Evolutionary conservation across 1,140 invertebrate genomes (phyloP).

Genomic region (Drepana arcuata): DNA sequence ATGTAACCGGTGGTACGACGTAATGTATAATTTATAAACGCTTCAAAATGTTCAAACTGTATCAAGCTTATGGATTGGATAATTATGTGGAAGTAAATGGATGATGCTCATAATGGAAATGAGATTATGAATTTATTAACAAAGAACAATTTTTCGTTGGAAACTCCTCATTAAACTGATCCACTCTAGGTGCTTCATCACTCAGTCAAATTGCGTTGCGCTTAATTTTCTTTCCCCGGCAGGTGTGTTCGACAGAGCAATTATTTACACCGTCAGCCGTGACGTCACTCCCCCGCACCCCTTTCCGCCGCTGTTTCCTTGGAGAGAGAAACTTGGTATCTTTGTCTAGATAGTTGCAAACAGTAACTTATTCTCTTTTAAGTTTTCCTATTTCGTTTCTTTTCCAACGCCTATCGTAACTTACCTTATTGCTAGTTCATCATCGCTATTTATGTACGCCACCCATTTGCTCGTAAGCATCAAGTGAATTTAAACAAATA

Average conservation of each 20-base stretch:
- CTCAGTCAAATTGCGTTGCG: slow-evolving; percentile 71
- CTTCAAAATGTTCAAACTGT: slow-evolving; percentile 1
- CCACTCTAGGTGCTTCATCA: slow-evolving; percentile 66
- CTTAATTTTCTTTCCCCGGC: slow-evolving; percentile 70
- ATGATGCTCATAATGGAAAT: slow-evolving; percentile 58
- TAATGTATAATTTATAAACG: slow-evolving; percentile 6
- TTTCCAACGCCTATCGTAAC: slow-evolving; percentile 20
- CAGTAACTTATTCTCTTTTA: slow-evolving; percentile 29
- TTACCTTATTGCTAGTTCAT: slow-evolving; percentile 20
- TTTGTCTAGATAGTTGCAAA: slow-evolving; percentile 48
- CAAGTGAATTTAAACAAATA: too few relatives aligned
- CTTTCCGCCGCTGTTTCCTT: slow-evolving; percentile 27
- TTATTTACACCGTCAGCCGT: slow-evolving; percentile 66
- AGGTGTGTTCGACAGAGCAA: slow-evolving; percentile 71
- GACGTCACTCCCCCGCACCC: slow-evolving; percentile 42
- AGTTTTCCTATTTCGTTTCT: slow-evolving; percentile 31
- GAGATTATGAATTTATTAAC: slow-evolving; percentile 54
- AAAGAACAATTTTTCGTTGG: slow-evolving; percentile 59
- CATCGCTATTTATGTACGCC: too few relatives aligned
- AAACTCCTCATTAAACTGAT: slow-evolving; percentile 67
- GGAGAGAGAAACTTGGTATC: slow-evolving; percentile 42
- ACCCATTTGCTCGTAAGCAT: too few relatives aligned
- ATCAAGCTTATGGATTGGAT: too few relatives aligned
- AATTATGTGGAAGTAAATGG: too few relatives aligned
- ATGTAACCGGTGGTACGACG: slow-evolving; percentile 6